These are phyloP conservation scores for Podilymbus podiceps DNA, from an alignment of 2,113 vertebrate genomes.

Conservation along the genomic window DNA sequence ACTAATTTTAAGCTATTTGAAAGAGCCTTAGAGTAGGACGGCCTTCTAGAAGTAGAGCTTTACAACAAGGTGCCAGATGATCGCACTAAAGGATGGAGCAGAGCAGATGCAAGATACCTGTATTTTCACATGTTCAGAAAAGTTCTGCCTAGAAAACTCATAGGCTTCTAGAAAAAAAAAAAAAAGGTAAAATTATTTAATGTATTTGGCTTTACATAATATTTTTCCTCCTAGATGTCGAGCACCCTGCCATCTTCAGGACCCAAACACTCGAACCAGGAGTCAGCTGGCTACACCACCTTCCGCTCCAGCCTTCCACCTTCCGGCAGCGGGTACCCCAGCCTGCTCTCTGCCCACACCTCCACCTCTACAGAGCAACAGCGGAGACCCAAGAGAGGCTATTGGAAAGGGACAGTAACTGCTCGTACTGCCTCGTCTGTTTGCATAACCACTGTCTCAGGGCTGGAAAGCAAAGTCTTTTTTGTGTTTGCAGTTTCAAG, in stretches of 20 bases:
- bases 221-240: background rate
- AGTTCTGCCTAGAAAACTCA: background rate
- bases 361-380: background rate
- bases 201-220: background rate
- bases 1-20: slow-evolving; percentile 6
- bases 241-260: background rate
- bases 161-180: background rate
- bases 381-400: background rate
- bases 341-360: background rate
- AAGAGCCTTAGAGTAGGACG: background rate
- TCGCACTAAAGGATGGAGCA: background rate
- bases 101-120: background rate
- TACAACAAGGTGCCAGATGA: background rate
- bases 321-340: background rate
- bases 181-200: background rate
- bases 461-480: background rate
- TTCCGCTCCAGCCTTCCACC: background rate
- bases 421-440: background rate
- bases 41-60: background rate
- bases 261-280: background rate
- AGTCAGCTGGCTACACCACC: background rate
- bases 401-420: background rate
- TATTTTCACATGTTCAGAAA: background rate
- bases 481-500: background rate
- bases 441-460: background rate